A percentile compares a stretch with the other conserved stretches of the same genome.
phyloP scores from a whole-genome alignment of 2,113 vertebrate genomes.

The Centropus bengalensis region DNA sequence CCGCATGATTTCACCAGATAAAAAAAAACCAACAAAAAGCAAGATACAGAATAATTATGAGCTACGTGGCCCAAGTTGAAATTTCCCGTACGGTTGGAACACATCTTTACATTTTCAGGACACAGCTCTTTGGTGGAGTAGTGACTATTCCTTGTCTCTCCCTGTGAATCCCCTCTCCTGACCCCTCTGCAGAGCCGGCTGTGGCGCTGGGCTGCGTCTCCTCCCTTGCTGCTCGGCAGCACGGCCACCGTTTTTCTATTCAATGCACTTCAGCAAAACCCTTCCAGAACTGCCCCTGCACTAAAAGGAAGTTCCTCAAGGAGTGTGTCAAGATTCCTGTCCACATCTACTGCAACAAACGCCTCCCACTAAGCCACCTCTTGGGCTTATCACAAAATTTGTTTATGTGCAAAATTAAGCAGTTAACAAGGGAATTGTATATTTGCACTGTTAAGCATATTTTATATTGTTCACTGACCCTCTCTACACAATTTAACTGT shows the following conservation, averaged over 20 bases:
- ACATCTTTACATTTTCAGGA: neutral
- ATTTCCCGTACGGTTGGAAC: neutral
- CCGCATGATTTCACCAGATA: neutral
- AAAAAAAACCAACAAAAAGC: neutral
- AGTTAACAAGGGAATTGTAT: neutral
- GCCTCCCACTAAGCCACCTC: neutral
- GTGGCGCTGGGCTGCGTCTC: neutral
- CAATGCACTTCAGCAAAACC: neutral
- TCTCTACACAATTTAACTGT: neutral
- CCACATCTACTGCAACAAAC: neutral
- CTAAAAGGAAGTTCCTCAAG: neutral
- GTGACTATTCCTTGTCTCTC: neutral
- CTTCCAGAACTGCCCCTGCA: neutral
- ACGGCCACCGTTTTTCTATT: neutral
- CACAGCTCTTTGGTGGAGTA: neutral
- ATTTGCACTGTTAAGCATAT: neutral
- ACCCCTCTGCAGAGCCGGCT: neutral
- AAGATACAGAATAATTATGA: neutral
- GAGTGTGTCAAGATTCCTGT: neutral
- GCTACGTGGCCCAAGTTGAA: neutral
- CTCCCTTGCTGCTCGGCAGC: neutral
- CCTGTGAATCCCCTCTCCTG: neutral
- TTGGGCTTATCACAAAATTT: neutral
- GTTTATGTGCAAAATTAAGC: neutral
- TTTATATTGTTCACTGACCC: neutral